Conservation (phyloP, 2,797 vertebrate genomes). For the Amblyopsis hoosieri region DNA sequence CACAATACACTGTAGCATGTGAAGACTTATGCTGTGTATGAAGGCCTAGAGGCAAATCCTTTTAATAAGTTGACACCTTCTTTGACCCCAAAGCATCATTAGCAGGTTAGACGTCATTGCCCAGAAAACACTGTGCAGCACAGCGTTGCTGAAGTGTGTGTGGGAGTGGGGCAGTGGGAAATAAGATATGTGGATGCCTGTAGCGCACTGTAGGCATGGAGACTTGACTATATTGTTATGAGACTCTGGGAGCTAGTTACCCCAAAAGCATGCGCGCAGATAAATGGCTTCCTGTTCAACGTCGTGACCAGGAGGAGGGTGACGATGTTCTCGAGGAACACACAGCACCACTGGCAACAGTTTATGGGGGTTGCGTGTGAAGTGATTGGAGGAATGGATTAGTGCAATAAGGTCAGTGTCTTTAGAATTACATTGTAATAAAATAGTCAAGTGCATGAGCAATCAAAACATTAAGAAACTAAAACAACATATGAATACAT, state of each 20-base stretch:
- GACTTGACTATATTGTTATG: slow-evolving; percentile 61
- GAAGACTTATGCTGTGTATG: neutral
- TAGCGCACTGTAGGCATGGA: slow-evolving; percentile 47
- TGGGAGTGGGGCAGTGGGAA: slow-evolving; percentile 61
- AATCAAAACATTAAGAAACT: slow-evolving; percentile 5
- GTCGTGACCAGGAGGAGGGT: slow-evolving; percentile 39
- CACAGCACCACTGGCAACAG: too few relatives aligned
- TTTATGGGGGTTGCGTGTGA: slow-evolving; percentile 16
- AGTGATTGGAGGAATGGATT: slow-evolving; percentile 18
- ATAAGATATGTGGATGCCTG: slow-evolving; percentile 57
- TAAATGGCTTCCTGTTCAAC: slow-evolving; percentile 57
- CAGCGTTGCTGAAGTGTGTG: slow-evolving; percentile 35
- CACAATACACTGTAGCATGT: slow-evolving; percentile 7
- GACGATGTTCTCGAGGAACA: neutral
- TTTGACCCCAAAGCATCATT: slow-evolving; percentile 45
- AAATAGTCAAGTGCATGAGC: slow-evolving; percentile 11
- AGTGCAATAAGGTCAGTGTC: slow-evolving; percentile 8
- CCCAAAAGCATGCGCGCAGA: slow-evolving; percentile 44
- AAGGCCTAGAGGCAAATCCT: slow-evolving; percentile 32
- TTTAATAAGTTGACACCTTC: slow-evolving; percentile 28
- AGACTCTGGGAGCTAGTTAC: slow-evolving; percentile 71
- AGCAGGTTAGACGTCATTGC: slow-evolving; percentile 49
- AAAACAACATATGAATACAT: too few relatives aligned
- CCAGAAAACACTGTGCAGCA: slow-evolving; percentile 25
- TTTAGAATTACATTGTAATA: slow-evolving; percentile 3